Percentiles rank a stretch among this genome's conserved stretches.
phyloP scores from a whole-genome alignment of 64 coral and sea anemone species.

The Orbicella faveolata region DNA sequence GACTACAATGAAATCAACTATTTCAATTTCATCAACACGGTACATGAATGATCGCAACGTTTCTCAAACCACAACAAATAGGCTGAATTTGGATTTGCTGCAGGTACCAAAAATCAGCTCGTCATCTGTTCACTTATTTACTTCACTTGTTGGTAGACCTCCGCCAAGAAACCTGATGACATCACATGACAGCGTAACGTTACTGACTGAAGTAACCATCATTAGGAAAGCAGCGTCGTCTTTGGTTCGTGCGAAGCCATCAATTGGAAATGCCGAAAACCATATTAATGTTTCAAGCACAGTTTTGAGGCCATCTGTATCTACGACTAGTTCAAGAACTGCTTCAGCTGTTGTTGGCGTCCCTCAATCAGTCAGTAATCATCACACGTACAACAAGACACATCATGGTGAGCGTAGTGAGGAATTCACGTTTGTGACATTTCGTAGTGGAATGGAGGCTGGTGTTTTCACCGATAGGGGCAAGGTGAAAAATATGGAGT shows the following conservation, averaged over 20 bases:
- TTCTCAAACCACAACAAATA: background rate
- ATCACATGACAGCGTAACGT: background rate
- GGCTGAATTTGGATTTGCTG: background rate
- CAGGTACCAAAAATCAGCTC: background rate
- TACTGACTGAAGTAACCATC: background rate
- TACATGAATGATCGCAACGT: background rate
- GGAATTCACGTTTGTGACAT: constrained; percentile 74
- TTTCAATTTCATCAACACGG: background rate
- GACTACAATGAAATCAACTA: background rate
- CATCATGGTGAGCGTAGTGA: constrained; percentile 52
- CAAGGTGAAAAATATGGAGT: constrained; percentile 63
- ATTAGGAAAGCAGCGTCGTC: background rate
- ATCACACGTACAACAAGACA: background rate
- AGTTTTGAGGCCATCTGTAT: background rate
- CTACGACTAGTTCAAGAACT: background rate
- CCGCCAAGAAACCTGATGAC: too few relatives aligned
- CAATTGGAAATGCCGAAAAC: background rate
- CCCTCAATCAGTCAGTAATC: background rate
- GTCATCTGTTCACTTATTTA: background rate
- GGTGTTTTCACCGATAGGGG: constrained; percentile 73
- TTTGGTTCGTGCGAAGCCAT: background rate
- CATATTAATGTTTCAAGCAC: background rate
- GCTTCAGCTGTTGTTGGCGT: background rate
- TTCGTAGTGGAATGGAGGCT: constrained; percentile 69
- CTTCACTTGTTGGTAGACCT: background rate